phyloP scores from a whole-genome alignment of 2,888 invertebrate species.

The Creontiades dilutus region DNA sequence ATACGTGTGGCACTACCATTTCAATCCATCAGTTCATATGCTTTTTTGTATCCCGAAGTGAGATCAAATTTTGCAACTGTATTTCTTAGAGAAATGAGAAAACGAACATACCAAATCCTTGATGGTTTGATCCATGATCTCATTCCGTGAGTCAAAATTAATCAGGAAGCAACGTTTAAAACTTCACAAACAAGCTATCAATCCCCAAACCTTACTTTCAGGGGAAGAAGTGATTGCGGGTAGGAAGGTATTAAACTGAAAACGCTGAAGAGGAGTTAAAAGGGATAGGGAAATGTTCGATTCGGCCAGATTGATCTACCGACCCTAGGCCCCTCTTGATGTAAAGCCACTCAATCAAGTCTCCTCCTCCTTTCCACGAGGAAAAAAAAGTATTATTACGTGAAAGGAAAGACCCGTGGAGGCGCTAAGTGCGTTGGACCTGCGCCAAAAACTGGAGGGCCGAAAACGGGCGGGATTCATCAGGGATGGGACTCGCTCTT shows the following conservation, averaged over 20 bases:
- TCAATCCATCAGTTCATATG: too few relatives aligned
- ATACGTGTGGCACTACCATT: too few relatives aligned
- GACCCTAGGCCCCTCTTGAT: not conserved
- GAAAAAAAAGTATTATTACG: conserved; percentile 14
- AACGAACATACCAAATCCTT: too few relatives aligned
- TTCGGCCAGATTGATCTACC: conserved; percentile 38
- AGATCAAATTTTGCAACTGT: too few relatives aligned
- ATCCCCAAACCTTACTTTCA: not conserved
- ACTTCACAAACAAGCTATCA: not conserved
- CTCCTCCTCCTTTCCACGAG: not conserved
- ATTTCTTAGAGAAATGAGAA: too few relatives aligned
- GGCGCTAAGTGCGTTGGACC: conserved; percentile 68
- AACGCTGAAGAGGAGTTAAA: not conserved
- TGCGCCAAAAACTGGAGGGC: conserved; percentile 49
- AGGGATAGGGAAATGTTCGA: conserved; percentile 45
- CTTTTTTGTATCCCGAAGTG: too few relatives aligned
- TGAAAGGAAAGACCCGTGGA: conserved; percentile 15
- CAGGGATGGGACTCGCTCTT: conserved; percentile 68
- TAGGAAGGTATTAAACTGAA: not conserved
- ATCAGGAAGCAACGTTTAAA: not conserved
- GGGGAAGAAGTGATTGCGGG: not conserved
- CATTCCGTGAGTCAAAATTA: too few relatives aligned
- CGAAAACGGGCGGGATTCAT: conserved; percentile 65
- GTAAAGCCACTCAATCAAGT: conserved; percentile 40
- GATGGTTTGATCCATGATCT: too few relatives aligned